Conservation (phyloP, 2,797 vertebrate genomes). For the Allobates femoralis region DNA sequence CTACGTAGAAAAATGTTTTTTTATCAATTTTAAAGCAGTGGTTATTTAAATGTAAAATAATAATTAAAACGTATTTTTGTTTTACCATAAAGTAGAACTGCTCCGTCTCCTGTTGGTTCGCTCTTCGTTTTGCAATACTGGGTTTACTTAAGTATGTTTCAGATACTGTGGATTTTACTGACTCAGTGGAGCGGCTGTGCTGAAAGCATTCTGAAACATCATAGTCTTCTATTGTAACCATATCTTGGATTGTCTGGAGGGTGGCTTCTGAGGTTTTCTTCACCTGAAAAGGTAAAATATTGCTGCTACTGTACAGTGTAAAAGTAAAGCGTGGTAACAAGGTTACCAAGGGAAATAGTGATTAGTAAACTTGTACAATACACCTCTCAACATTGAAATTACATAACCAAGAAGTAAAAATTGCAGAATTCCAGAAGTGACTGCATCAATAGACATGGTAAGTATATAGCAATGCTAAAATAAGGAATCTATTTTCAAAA, state of each 20-base stretch:
- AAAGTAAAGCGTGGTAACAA: neutral
- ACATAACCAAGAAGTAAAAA: too few relatives aligned
- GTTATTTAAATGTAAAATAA: neutral
- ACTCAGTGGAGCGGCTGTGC: slow-evolving; percentile 97
- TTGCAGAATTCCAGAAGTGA: too few relatives aligned
- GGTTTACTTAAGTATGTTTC: slow-evolving; percentile 98
- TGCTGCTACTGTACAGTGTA: neutral
- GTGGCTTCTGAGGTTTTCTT: slow-evolving; percentile 99
- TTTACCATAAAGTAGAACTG: slow-evolving; percentile 98
- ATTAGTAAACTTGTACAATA: neutral
- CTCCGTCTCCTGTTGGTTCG: slow-evolving; percentile 98
- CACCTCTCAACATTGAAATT: too few relatives aligned
- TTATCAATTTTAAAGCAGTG: neutral
- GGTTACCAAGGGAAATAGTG: neutral
- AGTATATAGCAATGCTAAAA: too few relatives aligned
- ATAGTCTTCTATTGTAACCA: slow-evolving; percentile 98
- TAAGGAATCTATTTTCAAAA: too few relatives aligned
- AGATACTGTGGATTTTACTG: slow-evolving; percentile 94
- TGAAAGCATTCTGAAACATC: slow-evolving; percentile 98
- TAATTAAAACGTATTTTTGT: neutral
- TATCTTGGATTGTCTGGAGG: slow-evolving; percentile 96
- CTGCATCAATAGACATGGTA: too few relatives aligned
- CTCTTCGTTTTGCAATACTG: slow-evolving; percentile 95
- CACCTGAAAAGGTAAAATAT: slow-evolving; percentile 77
- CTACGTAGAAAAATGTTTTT: slow-evolving; percentile 78